Conservation (phyloP, 1,140 invertebrate genomes). For the Drosophila ohnishii region DNA sequence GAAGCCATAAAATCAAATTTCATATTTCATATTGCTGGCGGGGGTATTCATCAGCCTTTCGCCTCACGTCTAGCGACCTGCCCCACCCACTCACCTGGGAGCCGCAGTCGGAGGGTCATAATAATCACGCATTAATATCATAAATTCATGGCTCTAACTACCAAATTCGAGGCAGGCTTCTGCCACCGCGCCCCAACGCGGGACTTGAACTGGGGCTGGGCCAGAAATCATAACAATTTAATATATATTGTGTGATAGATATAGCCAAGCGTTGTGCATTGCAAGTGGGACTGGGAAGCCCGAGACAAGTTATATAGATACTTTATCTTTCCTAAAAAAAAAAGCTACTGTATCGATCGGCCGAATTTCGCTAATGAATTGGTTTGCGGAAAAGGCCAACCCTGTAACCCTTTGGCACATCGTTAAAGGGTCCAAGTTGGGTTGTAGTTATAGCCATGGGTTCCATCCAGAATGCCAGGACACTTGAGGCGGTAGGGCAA, state of each 20-base stretch:
- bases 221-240: slow-evolving; percentile 63
- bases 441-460: slow-evolving; percentile 16
- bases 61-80: slow-evolving; percentile 56
- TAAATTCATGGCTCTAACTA: slow-evolving; percentile 67
- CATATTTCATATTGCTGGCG: slow-evolving; percentile 64
- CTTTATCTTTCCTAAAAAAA: not conserved
- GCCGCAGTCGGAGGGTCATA: slow-evolving; percentile 37
- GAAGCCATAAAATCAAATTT: slow-evolving; percentile 71
- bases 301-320: not conserved
- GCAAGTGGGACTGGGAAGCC: slow-evolving; percentile 12
- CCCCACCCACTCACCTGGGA: slow-evolving; percentile 14
- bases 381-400: not conserved
- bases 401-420: slow-evolving; percentile 36
- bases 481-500: slow-evolving; percentile 34
- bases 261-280: slow-evolving; percentile 37
- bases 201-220: slow-evolving; percentile 42
- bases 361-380: slow-evolving; percentile 34
- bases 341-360: not conserved
- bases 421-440: slow-evolving; percentile 28
- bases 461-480: slow-evolving; percentile 3
- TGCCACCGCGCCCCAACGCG: slow-evolving; percentile 49
- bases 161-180: slow-evolving; percentile 60
- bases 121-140: slow-evolving; percentile 76
- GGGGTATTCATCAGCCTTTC: slow-evolving; percentile 41
- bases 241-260: slow-evolving; percentile 63